phyloP scores from a whole-genome alignment of 2,888 invertebrate species.

The Agriopis marginaria region DNA sequence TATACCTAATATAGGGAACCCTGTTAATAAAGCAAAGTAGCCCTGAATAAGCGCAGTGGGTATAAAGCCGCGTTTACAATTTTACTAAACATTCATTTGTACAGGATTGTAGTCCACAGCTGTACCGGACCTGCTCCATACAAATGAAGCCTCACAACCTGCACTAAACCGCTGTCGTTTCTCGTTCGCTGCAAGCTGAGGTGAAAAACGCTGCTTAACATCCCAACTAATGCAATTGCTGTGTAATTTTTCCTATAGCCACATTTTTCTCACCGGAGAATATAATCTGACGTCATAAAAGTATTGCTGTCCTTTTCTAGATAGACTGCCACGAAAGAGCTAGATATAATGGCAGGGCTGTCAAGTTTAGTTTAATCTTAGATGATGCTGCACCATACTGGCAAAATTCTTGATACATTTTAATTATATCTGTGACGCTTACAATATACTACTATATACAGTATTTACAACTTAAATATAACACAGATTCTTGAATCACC shows the following conservation, averaged over 20 bases:
- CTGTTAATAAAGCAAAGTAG: too few species aligned
- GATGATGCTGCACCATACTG: not conserved
- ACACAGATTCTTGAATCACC: conserved; percentile 59
- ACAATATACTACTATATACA: conserved; percentile 50
- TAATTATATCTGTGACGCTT: conserved; percentile 62
- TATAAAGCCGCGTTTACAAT: not conserved
- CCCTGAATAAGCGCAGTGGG: conserved; percentile 20
- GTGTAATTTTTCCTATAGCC: not conserved
- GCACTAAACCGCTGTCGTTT: too few species aligned
- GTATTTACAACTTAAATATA: conserved; percentile 63
- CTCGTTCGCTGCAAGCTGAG: not conserved
- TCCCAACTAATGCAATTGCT: conserved; percentile 9
- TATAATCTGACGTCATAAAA: not conserved
- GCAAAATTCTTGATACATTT: conserved; percentile 17
- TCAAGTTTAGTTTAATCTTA: conserved; percentile 1
- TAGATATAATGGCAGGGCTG: not conserved
- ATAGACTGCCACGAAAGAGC: not conserved
- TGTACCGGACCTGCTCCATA: too few species aligned
- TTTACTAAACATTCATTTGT: too few species aligned
- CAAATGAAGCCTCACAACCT: too few species aligned
- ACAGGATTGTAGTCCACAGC: too few species aligned
- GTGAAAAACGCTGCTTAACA: not conserved
- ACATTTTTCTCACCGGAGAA: conserved; percentile 8
- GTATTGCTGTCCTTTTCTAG: not conserved
- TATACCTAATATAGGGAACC: conserved; percentile 28